Evolutionary conservation across 2,888 invertebrate genomes (phyloP), one percentile per base, ranked within the genome.

Genomic region (Scaptomyza cyrtandrae): DNA sequence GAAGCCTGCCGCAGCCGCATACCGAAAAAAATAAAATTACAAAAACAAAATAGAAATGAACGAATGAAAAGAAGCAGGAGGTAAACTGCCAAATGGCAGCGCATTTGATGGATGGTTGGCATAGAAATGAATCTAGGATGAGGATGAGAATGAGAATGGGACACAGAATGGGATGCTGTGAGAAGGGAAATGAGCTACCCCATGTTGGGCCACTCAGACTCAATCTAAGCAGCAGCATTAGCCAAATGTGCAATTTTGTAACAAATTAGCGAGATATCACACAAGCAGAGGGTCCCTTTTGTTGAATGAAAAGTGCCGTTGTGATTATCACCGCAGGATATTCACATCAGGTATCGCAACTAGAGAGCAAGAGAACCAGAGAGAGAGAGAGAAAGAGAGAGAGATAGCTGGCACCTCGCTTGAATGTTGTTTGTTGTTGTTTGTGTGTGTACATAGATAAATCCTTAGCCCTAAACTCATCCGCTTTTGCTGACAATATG

Each of bases 191-290:
- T 53, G 39, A 11, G 16, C 66, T 74, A 77, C 84, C 86, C 85
- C 81, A 68, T 80, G 75, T 70, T 60, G 61, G 46, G 56, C 46
- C 46, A 41, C 41, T 41, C 39, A 39, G 14, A 3, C 14, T 39
- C 16, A 39, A 16, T 7, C 9, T 27, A 35, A 50, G 19, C 48
- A 33, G 5, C 31, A 16, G 48, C 48, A 48, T 60, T 62, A 65
- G 43, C 71, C 52, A 86, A 88, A 83, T 88, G 84, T 88, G 84
- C 86, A 83, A 86, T 76, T 88, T 83, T 83, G 88, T 86, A 88
- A 76, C 86, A 88, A 88, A 83, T 83, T 88, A 86, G 84, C 86
- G 50, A 63, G 58, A 64, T 58, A 67, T 59, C 62, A 65, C 62
- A 65, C 7, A 46, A 27, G 55, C 27, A 64, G 50, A 60, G 46